Evolutionary conservation across 2,888 invertebrate genomes (phyloP), one percentile per base, ranked within the genome.

Genomic region (Heliothis peltigera): DNA sequence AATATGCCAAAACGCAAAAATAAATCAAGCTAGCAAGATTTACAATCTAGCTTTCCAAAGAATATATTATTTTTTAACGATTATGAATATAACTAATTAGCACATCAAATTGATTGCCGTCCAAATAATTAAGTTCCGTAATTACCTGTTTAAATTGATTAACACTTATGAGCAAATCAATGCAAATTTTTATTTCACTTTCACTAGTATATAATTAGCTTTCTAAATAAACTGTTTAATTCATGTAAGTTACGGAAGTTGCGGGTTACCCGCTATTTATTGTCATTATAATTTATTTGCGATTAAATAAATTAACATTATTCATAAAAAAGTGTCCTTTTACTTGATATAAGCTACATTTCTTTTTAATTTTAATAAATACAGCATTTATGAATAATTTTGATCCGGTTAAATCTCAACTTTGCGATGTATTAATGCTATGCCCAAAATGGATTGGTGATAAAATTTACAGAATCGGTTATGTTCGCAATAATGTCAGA

Each of bases 131-230:
- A 52, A 21, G 54, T 68, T 63, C 48, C 42, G 51, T 18, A 55
- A 64, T 68, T 21, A 44, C 64, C 61, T 65, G 32, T 56, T 63
- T 64, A 49, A 58, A 46, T 65, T 51, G 32, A 62, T 59, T 59
- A 32, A 43, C 43, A 19, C 61, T 56, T 7, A 73, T 63, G 35
- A 65, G 21, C 64, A 54, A 28, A 69, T 74, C 22, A 39, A 78
- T 76, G 73, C 65, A 59, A 80, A 75, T 66, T 64, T 54, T 65
- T 61, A 75, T 79, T 77, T 75, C 70, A 59, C 63, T 22, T 71
- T 70, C 19, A 56, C 52, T 46, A 43, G 53, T 57, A 59, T 54
- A 57, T 47, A 46, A 72, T 59, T 65, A 28, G 2, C 28, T 18
- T 22, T 21, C 4, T 42, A 18, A 39, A 44, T 63, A 17, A 42